These are phyloP conservation scores for Hemithea aestivaria DNA, from an alignment of 2,888 invertebrate species.

Conservation along the genomic window DNA sequence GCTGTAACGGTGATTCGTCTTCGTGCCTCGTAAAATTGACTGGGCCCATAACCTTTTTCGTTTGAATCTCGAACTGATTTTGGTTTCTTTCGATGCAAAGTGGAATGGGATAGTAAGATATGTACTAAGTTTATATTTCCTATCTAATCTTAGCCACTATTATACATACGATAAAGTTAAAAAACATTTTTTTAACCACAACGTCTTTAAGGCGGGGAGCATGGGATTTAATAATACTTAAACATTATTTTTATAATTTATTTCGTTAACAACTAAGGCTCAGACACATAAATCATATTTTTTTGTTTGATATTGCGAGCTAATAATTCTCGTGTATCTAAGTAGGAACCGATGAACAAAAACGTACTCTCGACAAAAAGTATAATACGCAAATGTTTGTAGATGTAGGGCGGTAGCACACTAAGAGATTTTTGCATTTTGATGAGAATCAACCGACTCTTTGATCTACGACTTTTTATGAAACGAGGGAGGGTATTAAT, in stretches of 20 bases:
- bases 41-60: conserved; percentile 10
- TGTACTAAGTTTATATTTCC: too few species aligned
- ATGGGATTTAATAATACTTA: conserved; percentile 2
- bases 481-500: too few species aligned
- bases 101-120: too few species aligned
- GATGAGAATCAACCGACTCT: too few species aligned
- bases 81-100: too few species aligned
- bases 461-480: too few species aligned
- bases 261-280: conserved; percentile 33
- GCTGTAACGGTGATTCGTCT: conserved; percentile 31
- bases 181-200: neutral
- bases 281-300: conserved; percentile 42
- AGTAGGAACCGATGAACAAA: conserved; percentile 21
- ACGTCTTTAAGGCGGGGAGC: neutral
- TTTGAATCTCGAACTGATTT: conserved; percentile 5
- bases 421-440: too few species aligned
- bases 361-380: conserved; percentile 17
- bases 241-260: conserved; percentile 18
- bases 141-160: too few species aligned
- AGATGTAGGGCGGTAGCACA: conserved; percentile 2
- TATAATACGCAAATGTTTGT: conserved; percentile 5
- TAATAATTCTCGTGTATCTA: conserved; percentile 33
- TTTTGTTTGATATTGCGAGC: conserved; percentile 35
- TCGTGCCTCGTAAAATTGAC: conserved; percentile 22
- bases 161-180: too few species aligned